Conservation (phyloP, 2,113 vertebrate genomes). For the Aplodontia rufa region DNA sequence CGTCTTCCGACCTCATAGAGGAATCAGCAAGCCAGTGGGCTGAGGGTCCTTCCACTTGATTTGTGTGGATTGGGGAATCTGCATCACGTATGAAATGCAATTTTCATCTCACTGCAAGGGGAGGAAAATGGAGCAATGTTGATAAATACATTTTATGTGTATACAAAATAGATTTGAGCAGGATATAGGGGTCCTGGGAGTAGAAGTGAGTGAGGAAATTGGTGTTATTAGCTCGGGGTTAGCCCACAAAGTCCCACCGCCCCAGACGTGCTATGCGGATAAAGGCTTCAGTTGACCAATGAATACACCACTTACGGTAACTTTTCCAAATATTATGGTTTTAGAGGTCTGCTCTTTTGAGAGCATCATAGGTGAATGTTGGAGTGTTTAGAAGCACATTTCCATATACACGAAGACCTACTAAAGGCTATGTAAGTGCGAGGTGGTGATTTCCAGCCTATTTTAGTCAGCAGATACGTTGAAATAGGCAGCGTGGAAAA, state of each 20-base stretch:
- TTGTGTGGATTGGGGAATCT: slow-evolving; percentile 51
- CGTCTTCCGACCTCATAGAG: background rate
- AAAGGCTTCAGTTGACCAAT: background rate
- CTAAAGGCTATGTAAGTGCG: background rate
- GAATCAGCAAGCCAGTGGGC: background rate
- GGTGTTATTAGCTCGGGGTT: background rate
- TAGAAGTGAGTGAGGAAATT: slow-evolving; percentile 37
- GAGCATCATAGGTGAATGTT: background rate
- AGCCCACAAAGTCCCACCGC: background rate
- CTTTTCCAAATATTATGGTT: background rate
- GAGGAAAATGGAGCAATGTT: background rate
- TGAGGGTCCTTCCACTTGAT: slow-evolving; percentile 5
- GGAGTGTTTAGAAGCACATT: background rate
- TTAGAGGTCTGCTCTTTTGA: background rate
- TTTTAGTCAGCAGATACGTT: background rate
- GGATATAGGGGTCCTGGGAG: background rate
- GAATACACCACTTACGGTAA: background rate
- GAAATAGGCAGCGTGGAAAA: background rate
- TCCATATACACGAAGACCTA: background rate
- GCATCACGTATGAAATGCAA: slow-evolving; percentile 60
- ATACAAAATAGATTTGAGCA: slow-evolving; percentile 36
- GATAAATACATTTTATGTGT: slow-evolving; percentile 62
- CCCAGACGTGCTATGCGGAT: background rate
- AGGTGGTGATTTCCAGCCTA: background rate
- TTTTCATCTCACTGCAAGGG: slow-evolving; percentile 67